A percentile compares a stretch with the other conserved stretches of the same genome.
These are phyloP conservation scores for Pseudococcus jackbeardsleyi DNA, from an alignment of 2,888 invertebrate species.

Conservation along the genomic window DNA sequence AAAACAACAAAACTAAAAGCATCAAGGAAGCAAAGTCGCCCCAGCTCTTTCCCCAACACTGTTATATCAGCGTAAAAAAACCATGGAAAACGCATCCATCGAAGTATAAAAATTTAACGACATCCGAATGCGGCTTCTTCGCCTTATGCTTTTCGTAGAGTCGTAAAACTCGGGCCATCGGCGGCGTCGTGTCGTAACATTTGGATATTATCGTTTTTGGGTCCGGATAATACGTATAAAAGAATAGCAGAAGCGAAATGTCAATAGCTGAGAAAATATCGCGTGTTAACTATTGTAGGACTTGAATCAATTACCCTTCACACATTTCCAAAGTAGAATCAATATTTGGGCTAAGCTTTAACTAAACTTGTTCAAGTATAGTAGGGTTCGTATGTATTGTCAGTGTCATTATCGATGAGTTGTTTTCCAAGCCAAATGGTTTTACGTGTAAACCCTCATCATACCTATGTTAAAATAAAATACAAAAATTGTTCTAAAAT, in stretches of 20 bases:
- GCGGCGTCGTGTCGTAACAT: background rate
- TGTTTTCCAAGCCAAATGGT: background rate
- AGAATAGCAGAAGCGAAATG: background rate
- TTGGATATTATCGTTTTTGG: background rate
- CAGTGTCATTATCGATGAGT: constrained; percentile 34
- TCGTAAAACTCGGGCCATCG: background rate
- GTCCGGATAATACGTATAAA: background rate
- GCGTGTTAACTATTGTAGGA: constrained; percentile 37
- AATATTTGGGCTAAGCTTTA: constrained; percentile 37
- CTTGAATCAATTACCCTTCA: constrained; percentile 41
- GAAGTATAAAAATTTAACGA: constrained; percentile 18
- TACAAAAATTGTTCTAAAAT: background rate
- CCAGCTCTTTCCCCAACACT: background rate
- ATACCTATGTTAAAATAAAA: background rate
- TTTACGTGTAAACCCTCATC: background rate
- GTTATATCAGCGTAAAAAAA: background rate
- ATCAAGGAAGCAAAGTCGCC: background rate
- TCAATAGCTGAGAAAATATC: constrained; percentile 34
- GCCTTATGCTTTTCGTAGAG: background rate
- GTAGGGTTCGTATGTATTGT: background rate
- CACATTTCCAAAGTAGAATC: constrained; percentile 3
- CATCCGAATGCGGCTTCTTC: background rate
- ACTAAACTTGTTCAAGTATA: constrained; percentile 39
- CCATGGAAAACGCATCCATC: background rate
- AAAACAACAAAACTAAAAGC: too few relatives aligned